Percentiles rank a stretch among this genome's conserved stretches.
Conservation (phyloP, 2,888 invertebrate species). For the Adineta ricciae region DNA sequence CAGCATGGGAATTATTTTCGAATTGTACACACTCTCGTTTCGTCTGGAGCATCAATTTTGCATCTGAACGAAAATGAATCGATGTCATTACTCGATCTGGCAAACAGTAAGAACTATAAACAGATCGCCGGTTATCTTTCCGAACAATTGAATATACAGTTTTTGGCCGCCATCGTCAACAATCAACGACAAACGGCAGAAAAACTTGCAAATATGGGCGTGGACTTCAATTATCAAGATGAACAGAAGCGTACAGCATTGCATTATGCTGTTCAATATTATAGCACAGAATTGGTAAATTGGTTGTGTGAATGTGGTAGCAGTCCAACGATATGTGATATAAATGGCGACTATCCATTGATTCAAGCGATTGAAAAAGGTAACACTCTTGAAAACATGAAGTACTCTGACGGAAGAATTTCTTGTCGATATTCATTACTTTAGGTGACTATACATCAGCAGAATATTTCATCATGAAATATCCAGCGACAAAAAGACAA, state of each 20-base stretch:
- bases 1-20: background rate
- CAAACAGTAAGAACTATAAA: background rate
- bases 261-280: background rate
- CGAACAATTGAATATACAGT: background rate
- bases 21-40: background rate
- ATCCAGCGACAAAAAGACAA: background rate
- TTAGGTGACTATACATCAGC: background rate
- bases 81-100: background rate
- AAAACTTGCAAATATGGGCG: background rate
- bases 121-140: background rate
- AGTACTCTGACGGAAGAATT: no score
- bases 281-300: background rate
- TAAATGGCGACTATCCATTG: background rate
- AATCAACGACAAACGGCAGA: background rate
- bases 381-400: no score
- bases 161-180: background rate
- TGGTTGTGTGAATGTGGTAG: background rate
- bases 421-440: no score
- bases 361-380: background rate
- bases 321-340: background rate
- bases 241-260: background rate
- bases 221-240: background rate
- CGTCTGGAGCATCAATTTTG: background rate
- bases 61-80: background rate
- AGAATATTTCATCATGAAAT: background rate